Evolutionary conservation across 2,113 vertebrate species (phyloP).

Genomic region (Illadopsis cleaveri): DNA sequence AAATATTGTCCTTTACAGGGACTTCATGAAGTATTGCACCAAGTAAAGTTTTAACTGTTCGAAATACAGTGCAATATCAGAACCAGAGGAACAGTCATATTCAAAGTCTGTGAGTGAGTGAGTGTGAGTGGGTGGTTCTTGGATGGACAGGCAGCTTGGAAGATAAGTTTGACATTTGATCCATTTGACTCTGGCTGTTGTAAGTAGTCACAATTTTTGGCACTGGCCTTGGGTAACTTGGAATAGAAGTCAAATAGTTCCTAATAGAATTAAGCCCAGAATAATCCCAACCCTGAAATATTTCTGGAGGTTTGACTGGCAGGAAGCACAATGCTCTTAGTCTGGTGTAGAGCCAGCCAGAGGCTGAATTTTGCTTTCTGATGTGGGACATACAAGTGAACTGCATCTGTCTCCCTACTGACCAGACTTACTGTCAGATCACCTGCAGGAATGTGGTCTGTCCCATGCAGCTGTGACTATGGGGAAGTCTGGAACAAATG

Average conservation of each 20-base stretch:
- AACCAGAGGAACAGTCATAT: background rate
- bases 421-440: background rate
- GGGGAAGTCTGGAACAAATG: background rate
- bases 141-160: background rate
- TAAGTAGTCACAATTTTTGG: background rate
- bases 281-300: background rate
- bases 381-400: background rate
- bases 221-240: background rate
- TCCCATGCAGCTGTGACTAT: background rate
- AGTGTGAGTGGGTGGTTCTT: background rate
- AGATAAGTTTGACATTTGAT: background rate
- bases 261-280: background rate
- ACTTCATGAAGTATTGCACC: background rate
- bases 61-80: background rate
- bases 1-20: background rate
- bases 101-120: background rate
- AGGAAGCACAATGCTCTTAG: background rate
- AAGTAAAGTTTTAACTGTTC: background rate
- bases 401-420: background rate
- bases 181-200: background rate
- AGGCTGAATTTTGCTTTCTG: background rate
- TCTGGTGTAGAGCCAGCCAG: background rate
- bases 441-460: background rate
- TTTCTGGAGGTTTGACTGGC: background rate
- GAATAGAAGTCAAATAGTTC: background rate